Conservation (phyloP, 1,140 invertebrate species). For the Drosophila fuyamai region DNA sequence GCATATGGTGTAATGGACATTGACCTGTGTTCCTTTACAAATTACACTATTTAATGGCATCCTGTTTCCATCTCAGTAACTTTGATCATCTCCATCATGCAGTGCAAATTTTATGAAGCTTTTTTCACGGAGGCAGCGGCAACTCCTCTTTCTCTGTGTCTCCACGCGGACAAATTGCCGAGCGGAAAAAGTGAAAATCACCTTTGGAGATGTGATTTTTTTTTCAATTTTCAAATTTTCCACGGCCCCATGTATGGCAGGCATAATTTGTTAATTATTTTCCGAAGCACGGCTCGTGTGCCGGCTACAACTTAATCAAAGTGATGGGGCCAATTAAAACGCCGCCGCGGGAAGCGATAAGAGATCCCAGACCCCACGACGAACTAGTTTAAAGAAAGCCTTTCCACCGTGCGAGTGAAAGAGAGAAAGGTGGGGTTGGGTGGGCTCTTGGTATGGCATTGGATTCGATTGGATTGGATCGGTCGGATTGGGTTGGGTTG, state of each 20-base stretch:
- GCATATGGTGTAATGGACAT: slow-evolving; percentile 20
- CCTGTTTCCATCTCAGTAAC: slow-evolving; percentile 29
- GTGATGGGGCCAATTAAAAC: slow-evolving; percentile 82
- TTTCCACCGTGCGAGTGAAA: slow-evolving; percentile 37
- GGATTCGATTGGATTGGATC: background rate
- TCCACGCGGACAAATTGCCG: slow-evolving; percentile 32
- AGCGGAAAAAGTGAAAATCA: slow-evolving; percentile 75
- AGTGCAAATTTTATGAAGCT: slow-evolving; percentile 44
- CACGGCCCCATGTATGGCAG: slow-evolving; percentile 56
- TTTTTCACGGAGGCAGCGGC: slow-evolving; percentile 14
- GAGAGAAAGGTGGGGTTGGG: background rate
- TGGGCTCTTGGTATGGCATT: background rate
- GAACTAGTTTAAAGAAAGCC: slow-evolving; percentile 81
- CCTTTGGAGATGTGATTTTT: slow-evolving; percentile 32
- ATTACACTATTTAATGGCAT: slow-evolving; percentile 33
- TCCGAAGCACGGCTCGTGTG: slow-evolving; percentile 58
- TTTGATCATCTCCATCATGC: slow-evolving; percentile 7
- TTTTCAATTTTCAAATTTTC: slow-evolving; percentile 75
- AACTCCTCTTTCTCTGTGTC: slow-evolving; percentile 20
- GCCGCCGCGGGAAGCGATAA: slow-evolving; percentile 72
- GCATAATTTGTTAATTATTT: slow-evolving; percentile 83
- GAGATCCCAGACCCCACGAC: slow-evolving; percentile 33
- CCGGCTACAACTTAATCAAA: slow-evolving; percentile 80
- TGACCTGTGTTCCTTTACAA: slow-evolving; percentile 28
- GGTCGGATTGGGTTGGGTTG: slow-evolving; percentile 12